phyloP scores from a whole-genome alignment of 2,113 vertebrate genomes.

The Neoarius graeffei region DNA sequence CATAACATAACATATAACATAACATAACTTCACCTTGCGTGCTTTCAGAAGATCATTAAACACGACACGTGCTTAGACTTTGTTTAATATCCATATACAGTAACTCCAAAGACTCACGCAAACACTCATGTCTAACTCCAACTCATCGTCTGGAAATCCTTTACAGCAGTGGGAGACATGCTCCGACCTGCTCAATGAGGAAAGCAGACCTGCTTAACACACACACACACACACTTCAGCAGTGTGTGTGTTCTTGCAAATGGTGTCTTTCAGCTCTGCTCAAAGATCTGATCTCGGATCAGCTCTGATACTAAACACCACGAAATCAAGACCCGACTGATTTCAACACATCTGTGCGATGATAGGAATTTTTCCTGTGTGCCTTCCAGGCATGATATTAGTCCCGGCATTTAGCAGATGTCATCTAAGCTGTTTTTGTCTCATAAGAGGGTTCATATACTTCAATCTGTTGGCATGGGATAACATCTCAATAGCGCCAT shows the following conservation, averaged over 20 bases:
- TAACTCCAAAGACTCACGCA: conserved; percentile 15
- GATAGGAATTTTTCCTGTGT: background rate
- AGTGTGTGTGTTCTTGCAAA: background rate
- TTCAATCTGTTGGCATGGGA: background rate
- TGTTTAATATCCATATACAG: conserved; percentile 5
- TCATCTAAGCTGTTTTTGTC: background rate
- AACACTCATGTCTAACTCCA: conserved; percentile 5
- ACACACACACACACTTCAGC: background rate
- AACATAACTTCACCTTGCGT: background rate
- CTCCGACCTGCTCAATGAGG: conserved; percentile 37
- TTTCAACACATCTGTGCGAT: background rate
- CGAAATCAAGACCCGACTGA: background rate
- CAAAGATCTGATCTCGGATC: background rate
- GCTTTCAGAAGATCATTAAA: conserved; percentile 11
- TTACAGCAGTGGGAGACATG: conserved; percentile 16
- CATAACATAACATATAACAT: background rate
- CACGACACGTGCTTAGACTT: background rate
- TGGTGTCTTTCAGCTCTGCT: background rate
- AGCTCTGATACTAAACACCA: background rate
- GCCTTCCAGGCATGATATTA: conserved; percentile 13
- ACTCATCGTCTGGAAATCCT: conserved; percentile 38
- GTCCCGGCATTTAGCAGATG: background rate
- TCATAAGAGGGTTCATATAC: background rate
- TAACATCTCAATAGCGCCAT: conserved; percentile 35
- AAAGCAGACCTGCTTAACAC: conserved; percentile 30